Base-by-base conservation (phyloP, 1,140 invertebrate genomes). In the Rhagoletis pomonella region DNA sequence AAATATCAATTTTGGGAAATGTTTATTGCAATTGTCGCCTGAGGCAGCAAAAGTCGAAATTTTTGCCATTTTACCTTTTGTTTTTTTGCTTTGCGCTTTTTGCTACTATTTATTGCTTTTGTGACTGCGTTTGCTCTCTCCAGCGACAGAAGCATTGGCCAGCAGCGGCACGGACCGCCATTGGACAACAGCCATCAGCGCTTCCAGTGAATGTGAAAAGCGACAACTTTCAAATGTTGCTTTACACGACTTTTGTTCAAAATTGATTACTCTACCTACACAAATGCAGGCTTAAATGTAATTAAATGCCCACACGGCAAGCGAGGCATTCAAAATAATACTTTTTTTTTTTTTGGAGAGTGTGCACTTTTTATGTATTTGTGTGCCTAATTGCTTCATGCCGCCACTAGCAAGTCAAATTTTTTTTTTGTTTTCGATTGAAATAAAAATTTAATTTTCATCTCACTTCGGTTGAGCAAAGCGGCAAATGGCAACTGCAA, bases 191-290 rank as follows among this genome's bases (percentile, higher is more conserved):
- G 4, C 62, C 9, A 59, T 59, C 50, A 55, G 50, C 50, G 50
- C 10, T 62, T 14, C 17, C 60, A 67, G 64, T 5, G 5, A 39
- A 67, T 29, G 17, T 14, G 64, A 67, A 67, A 9, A 50, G n/a
- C 44, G n/a, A 81, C 17, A 81, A 17, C 47, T 81, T 81, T 81
- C 47, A 55, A 81, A 81, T 58, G 73, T 81, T n/a, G 73, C 55
- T 55, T 81, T 81, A 81, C 47, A 81, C 44, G 73, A 55, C 55
- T 50, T 81, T 58, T 5, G 6, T 9, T 9, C 2, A 50, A 10
- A 81, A 50, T n/a, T 81, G 47, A 81, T 81, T 55, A 29, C 73
- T 50, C 55, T 50, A 81, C 73, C 73, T 81, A 81, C 73, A 58
- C 9, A 58, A 50, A 81, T 17, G 55, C 73, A 55, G 44, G 17